These are phyloP conservation scores for Eptesicus fuscus DNA, from an alignment of 2,113 vertebrate species.

Conservation along the genomic window DNA sequence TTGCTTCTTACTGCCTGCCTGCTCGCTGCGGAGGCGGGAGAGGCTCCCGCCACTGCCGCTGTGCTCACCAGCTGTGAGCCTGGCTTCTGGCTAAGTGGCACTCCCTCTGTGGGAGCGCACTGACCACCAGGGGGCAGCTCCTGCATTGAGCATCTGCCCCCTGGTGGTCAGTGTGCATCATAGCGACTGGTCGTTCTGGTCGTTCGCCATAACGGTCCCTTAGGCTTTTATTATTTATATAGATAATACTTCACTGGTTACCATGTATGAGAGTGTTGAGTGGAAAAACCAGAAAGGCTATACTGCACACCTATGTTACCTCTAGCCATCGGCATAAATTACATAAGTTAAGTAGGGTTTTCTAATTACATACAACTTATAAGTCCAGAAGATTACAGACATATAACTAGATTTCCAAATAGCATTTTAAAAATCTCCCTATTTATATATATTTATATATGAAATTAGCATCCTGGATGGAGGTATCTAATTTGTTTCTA, in stretches of 20 bases:
- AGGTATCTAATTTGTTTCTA: not conserved
- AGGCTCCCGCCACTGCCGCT: too few species aligned
- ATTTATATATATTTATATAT: not conserved
- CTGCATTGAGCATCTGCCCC: too few species aligned
- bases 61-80: too few species aligned
- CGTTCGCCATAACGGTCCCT: too few species aligned
- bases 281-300: not conserved
- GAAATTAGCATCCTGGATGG: not conserved
- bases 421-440: not conserved
- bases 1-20: too few species aligned
- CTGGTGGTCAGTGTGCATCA: too few species aligned
- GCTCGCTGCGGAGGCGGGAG: too few species aligned
- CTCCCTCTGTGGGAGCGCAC: too few species aligned
- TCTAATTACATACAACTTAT: not conserved
- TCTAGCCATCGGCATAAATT: not conserved
- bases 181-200: too few species aligned
- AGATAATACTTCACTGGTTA: not conserved
- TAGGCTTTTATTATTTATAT: too few species aligned
- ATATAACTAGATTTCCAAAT: not conserved
- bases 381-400: not conserved
- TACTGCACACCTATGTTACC: not conserved
- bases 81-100: too few species aligned
- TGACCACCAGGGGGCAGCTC: too few species aligned
- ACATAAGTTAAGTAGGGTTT: not conserved
- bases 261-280: not conserved